Evolutionary conservation across 2,888 invertebrate species (phyloP).

Genomic region (Agrotis segetum): DNA sequence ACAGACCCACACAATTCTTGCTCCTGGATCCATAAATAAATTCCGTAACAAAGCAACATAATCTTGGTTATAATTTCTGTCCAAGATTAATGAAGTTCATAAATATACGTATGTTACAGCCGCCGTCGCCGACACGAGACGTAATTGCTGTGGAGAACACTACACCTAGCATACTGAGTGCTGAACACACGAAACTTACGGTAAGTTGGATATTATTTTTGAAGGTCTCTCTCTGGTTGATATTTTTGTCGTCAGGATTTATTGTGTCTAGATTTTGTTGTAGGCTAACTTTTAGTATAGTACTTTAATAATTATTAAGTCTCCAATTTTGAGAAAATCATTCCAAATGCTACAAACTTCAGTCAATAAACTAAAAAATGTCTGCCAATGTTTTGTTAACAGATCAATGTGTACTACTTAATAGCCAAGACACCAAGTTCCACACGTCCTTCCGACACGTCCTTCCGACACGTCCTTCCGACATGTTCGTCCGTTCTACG

Average conservation of each 20-base stretch:
- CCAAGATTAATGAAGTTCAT: conserved; percentile 54
- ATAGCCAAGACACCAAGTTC: no score
- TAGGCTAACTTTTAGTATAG: background rate
- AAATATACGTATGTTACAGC: conserved; percentile 64
- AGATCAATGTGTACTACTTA: no score
- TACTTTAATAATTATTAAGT: background rate
- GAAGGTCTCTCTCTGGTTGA: conserved; percentile 46
- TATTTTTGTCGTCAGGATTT: conserved; percentile 27
- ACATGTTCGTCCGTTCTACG: no score
- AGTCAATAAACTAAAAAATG: background rate
- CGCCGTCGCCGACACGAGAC: conserved; percentile 65
- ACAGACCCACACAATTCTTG: conserved; percentile 13
- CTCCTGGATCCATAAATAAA: conserved; percentile 21
- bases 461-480: no score
- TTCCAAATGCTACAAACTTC: background rate
- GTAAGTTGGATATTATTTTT: conserved; percentile 56
- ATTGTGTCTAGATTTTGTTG: conserved; percentile 1
- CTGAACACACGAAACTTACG: conserved; percentile 47
- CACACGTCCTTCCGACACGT: no score
- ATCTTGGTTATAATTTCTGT: conserved; percentile 46
- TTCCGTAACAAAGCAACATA: conserved; percentile 24
- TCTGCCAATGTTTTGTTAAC: no score
- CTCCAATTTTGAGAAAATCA: background rate
- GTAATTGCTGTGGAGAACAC: conserved; percentile 51
- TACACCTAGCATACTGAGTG: conserved; percentile 50